Evolutionary conservation across 2,888 invertebrate genomes (phyloP).

Genomic region (Cerastis rubricosa): DNA sequence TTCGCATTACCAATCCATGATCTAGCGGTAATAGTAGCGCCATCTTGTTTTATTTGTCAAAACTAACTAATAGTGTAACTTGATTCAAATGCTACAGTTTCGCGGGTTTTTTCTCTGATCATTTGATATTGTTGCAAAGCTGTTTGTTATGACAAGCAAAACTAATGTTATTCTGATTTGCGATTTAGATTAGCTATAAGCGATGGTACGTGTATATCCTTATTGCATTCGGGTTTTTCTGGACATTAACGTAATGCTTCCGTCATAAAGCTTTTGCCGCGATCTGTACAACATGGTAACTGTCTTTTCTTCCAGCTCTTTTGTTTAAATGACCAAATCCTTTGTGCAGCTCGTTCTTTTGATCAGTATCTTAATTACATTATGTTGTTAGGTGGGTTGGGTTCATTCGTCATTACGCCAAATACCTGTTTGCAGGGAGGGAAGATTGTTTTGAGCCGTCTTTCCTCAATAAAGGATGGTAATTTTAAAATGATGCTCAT

Average conservation of each 20-base stretch:
- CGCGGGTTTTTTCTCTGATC: background rate
- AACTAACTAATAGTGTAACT: background rate
- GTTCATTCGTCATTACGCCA: background rate
- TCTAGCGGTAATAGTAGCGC: background rate
- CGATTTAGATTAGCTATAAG: background rate
- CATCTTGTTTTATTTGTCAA: constrained; percentile 21
- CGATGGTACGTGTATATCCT: background rate
- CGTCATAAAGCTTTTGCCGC: background rate
- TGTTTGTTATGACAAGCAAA: background rate
- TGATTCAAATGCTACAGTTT: background rate
- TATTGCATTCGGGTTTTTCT: background rate
- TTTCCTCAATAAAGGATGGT: background rate
- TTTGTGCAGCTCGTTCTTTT: background rate
- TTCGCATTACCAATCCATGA: background rate
- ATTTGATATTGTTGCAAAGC: background rate
- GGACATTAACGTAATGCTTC: background rate
- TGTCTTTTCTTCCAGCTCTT: background rate
- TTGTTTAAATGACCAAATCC: background rate
- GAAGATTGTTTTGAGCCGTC: background rate
- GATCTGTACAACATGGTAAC: background rate
- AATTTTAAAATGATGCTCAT: background rate
- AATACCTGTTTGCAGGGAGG: background rate
- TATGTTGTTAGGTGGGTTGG: background rate
- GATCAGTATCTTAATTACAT: constrained; percentile 6
- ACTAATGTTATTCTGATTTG: background rate